Evolutionary conservation across 2,113 vertebrate species (phyloP).

Genomic region (Meleagris gallopavo): DNA sequence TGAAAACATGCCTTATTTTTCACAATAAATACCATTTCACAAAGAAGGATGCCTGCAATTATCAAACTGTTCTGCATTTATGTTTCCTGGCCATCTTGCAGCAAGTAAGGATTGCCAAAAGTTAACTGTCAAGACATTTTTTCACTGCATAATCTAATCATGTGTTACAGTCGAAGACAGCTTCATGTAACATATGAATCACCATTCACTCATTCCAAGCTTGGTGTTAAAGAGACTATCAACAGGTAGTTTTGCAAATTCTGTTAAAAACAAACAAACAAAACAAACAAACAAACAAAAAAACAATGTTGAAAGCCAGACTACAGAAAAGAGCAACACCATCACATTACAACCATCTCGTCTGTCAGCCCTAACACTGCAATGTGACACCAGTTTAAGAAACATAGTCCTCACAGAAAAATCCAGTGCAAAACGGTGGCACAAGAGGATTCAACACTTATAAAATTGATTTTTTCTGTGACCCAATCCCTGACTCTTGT

Average conservation of each 20-base stretch:
- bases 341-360: neutral
- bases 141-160: neutral
- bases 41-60: neutral
- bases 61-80: neutral
- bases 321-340: neutral
- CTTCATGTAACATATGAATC: neutral
- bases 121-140: neutral
- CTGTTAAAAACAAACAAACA: too few relatives aligned
- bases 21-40: neutral
- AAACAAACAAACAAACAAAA: neutral
- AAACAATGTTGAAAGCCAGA: neutral
- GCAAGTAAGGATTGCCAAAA: neutral
- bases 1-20: rapidly evolving
- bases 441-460: neutral
- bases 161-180: neutral
- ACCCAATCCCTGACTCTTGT: neutral
- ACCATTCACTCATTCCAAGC: neutral
- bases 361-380: neutral
- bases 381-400: neutral
- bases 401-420: neutral
- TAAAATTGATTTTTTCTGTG: neutral
- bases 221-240: neutral
- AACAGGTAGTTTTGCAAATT: neutral
- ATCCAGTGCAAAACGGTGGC: neutral
- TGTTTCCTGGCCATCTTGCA: neutral